These are phyloP conservation scores for Copsychus sechellarum DNA, from an alignment of 2,113 vertebrate genomes.

Conservation along the genomic window DNA sequence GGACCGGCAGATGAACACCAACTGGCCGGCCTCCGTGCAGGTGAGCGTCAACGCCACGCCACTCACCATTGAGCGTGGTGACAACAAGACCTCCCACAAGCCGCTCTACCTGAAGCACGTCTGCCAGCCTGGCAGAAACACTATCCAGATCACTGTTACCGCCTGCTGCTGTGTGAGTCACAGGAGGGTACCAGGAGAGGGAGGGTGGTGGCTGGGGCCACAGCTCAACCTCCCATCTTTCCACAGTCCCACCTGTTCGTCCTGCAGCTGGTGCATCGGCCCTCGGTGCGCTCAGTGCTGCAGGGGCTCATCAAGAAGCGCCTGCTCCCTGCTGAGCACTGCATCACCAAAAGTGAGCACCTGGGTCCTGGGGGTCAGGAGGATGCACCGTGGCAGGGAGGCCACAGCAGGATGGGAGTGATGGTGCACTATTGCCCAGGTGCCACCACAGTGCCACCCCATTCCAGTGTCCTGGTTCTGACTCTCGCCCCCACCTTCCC, in stretches of 20 bases:
- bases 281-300: slow-evolving; percentile 90
- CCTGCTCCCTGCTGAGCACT: slow-evolving; percentile 91
- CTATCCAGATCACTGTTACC: slow-evolving; percentile 95
- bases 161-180: slow-evolving; percentile 93
- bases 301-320: slow-evolving; percentile 96
- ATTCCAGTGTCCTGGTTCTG: background rate
- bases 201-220: background rate
- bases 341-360: slow-evolving; percentile 92
- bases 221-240: background rate
- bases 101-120: slow-evolving; percentile 93
- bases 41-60: slow-evolving; percentile 95
- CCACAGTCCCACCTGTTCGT: slow-evolving; percentile 95
- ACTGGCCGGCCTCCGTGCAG: slow-evolving; percentile 95
- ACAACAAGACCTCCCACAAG: slow-evolving; percentile 98
- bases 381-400: rapidly evolving
- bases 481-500: background rate
- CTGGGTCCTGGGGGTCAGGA: background rate
- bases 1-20: slow-evolving; percentile 96
- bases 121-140: slow-evolving; percentile 94
- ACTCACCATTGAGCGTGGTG: slow-evolving; percentile 88
- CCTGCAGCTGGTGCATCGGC: slow-evolving; percentile 92
- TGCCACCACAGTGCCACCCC: background rate
- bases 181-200: background rate
- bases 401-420: background rate
- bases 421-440: background rate